Evolutionary conservation across 2,888 invertebrate species (phyloP).

Genomic region (Apomyelois bistriatella): DNA sequence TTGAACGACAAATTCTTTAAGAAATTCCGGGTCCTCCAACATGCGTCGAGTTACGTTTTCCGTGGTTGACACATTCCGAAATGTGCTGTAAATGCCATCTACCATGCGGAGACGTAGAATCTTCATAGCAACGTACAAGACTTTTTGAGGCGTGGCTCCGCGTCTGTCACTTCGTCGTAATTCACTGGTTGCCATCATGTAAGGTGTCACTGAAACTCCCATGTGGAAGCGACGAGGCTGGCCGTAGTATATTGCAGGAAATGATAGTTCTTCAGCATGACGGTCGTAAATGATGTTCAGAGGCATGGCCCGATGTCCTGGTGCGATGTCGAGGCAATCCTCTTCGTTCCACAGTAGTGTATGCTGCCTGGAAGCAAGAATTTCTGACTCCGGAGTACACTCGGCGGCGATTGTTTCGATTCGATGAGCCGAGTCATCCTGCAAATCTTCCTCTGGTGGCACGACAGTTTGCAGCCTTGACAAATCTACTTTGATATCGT

Average conservation of each 20-base stretch:
- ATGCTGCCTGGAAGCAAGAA: conserved; percentile 34
- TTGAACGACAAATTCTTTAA: conserved; percentile 31
- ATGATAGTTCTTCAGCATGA: conserved; percentile 53
- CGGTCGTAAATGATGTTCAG: conserved; percentile 41
- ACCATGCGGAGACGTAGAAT: conserved; percentile 36
- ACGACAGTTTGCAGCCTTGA: no score
- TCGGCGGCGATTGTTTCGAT: no score
- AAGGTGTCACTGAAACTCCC: conserved; percentile 38
- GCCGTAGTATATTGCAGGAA: conserved; percentile 51
- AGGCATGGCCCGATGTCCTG: conserved; percentile 29
- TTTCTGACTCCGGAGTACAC: no score
- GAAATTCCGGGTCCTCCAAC: conserved; percentile 35
- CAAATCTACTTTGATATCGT: no score
- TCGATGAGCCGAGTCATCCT: no score
- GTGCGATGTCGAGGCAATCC: conserved; percentile 34
- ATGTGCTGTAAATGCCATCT: conserved; percentile 27
- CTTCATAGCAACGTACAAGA: conserved; percentile 54
- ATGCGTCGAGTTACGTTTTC: conserved; percentile 29
- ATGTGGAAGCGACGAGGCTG: conserved; percentile 33
- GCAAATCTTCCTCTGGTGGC: no score
- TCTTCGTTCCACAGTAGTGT: conserved; percentile 41
- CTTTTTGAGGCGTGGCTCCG: conserved; percentile 38
- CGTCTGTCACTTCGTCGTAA: conserved; percentile 45
- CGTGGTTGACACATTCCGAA: not conserved
- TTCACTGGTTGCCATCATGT: conserved; percentile 48